phyloP scores from a whole-genome alignment of 1,140 invertebrate species.

The Olivierus martensii region DNA sequence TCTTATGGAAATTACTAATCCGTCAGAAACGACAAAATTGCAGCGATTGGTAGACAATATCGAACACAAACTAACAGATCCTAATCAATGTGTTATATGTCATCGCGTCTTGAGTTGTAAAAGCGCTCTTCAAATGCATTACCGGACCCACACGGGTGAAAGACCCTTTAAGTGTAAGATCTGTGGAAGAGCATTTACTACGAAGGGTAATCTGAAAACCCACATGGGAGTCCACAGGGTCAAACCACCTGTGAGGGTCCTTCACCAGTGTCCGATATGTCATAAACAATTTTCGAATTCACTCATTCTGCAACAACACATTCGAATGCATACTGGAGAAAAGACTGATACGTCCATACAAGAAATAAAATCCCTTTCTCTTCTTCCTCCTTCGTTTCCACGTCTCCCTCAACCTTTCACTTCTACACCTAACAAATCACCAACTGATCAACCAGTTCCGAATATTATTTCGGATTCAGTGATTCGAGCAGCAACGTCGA shows the following conservation, averaged over 20 bases:
- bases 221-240: conserved; percentile 97
- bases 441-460: not conserved
- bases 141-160: conserved; percentile 88
- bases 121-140: conserved; percentile 98
- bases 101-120: conserved; percentile 94
- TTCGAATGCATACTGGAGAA: conserved; percentile 75
- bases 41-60: conserved; percentile 93
- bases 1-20: conserved; percentile 89
- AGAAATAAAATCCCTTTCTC: not conserved
- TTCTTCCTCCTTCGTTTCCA: conserved; percentile 9
- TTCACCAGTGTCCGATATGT: conserved; percentile 96
- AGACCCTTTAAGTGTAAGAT: conserved; percentile 92
- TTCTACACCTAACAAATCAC: not conserved
- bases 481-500: not conserved
- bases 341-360: conserved; percentile 72
- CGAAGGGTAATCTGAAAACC: conserved; percentile 96
- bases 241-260: conserved; percentile 75
- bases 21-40: conserved; percentile 75
- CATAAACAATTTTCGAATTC: conserved; percentile 95
- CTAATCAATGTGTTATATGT: conserved; percentile 95
- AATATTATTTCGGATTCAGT: not conserved
- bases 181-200: conserved; percentile 89
- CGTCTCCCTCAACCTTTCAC: conserved; percentile 3
- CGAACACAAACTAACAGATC: conserved; percentile 80
- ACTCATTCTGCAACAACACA: conserved; percentile 86